A percentile compares a stretch with the other conserved stretches of the same genome.
Conservation (phyloP, 53 echinoderm and acorn worm species). For the Echinometra lucunter region DNA sequence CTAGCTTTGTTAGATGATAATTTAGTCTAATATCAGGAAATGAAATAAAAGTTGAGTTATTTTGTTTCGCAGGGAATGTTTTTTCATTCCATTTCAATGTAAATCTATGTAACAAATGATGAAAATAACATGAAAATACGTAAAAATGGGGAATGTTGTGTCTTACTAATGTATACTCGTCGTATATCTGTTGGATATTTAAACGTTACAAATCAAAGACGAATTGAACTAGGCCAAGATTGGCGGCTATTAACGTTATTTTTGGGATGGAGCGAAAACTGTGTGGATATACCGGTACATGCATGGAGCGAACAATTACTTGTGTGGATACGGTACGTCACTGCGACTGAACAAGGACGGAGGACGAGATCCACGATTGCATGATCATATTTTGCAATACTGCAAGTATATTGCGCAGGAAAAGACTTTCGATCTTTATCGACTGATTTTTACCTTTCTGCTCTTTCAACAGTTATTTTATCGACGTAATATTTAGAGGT, state of each 20-base stretch:
- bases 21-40: not conserved
- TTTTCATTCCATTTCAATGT: not conserved
- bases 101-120: not conserved
- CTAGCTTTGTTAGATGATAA: too few species aligned
- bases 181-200: not conserved
- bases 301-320: too few species aligned
- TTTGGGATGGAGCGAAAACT: too few species aligned
- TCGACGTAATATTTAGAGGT: not conserved
- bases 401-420: not conserved
- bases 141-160: not conserved
- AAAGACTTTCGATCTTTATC: not conserved
- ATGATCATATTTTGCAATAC: not conserved
- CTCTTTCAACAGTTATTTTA: not conserved
- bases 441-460: not conserved
- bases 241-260: not conserved
- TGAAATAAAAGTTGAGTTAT: not conserved
- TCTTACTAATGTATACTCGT: not conserved
- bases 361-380: not conserved
- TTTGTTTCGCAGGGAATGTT: not conserved
- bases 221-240: not conserved
- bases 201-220: not conserved
- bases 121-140: not conserved
- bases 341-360: not conserved
- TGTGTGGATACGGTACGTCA: too few species aligned
- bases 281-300: too few species aligned